phyloP scores from a whole-genome alignment of 2,797 vertebrate genomes.

The Serranus cabrilla region DNA sequence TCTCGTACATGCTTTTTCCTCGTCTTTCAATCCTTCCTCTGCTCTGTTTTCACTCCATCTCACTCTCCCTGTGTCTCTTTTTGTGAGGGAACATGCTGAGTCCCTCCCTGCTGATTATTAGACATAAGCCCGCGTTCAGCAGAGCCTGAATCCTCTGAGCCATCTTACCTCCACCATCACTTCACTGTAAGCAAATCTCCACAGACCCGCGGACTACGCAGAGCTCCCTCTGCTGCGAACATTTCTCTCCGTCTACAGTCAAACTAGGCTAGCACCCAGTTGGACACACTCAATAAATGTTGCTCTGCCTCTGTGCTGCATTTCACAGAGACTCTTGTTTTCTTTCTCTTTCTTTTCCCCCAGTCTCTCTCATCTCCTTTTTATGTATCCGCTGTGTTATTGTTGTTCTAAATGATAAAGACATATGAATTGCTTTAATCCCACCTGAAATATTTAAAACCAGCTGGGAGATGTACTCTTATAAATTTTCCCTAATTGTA shows the following conservation, averaged over 20 bases:
- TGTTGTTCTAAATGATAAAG: slow-evolving; percentile 14
- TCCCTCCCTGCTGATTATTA: slow-evolving; percentile 83
- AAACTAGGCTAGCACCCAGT: slow-evolving; percentile 74
- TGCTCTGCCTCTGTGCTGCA: slow-evolving; percentile 53
- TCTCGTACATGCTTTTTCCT: slow-evolving; percentile 45
- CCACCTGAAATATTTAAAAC: slow-evolving; percentile 40
- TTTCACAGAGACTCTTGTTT: slow-evolving; percentile 40
- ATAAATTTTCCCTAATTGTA: slow-evolving; percentile 63
- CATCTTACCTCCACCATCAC: slow-evolving; percentile 81
- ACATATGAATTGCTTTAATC: slow-evolving; percentile 43
- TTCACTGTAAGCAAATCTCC: slow-evolving; percentile 80
- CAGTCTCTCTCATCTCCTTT: slow-evolving; percentile 8
- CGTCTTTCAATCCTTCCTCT: slow-evolving; percentile 57
- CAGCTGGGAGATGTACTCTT: slow-evolving; percentile 38
- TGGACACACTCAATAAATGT: slow-evolving; percentile 73
- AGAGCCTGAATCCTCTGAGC: slow-evolving; percentile 84
- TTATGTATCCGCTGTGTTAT: slow-evolving; percentile 10
- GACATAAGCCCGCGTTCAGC: slow-evolving; percentile 80
- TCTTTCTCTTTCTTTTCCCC: slow-evolving; percentile 8
- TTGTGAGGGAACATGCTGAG: slow-evolving; percentile 71
- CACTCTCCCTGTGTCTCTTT: slow-evolving; percentile 55
- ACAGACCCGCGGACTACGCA: slow-evolving; percentile 68
- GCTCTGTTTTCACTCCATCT: slow-evolving; percentile 52
- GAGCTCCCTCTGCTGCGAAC: slow-evolving; percentile 59
- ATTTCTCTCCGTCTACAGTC: slow-evolving; percentile 57